These are phyloP conservation scores for Phthorimaea operculella DNA, from an alignment of 1,140 invertebrate genomes.

Conservation along the genomic window DNA sequence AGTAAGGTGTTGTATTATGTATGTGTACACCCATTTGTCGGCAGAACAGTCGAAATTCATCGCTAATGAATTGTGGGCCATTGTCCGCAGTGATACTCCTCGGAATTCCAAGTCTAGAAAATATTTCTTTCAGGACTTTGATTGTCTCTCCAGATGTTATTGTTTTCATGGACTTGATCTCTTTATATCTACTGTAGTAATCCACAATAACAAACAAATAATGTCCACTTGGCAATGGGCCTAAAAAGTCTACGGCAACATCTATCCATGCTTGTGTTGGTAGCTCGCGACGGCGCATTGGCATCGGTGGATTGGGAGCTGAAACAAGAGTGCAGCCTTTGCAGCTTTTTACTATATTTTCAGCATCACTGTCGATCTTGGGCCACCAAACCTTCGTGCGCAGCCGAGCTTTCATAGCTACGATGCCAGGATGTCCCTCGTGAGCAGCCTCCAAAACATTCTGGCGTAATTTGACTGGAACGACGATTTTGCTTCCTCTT, in stretches of 20 bases:
- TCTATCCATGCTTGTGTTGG: background rate
- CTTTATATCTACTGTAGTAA: background rate
- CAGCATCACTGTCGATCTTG: background rate
- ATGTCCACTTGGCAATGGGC: background rate
- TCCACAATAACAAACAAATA: slow-evolving; percentile 3
- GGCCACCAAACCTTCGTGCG: slow-evolving; percentile 9
- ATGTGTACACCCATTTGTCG: no score
- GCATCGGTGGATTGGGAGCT: background rate
- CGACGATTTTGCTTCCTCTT: background rate
- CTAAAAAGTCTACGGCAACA: background rate
- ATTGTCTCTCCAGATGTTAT: no score
- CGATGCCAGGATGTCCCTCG: slow-evolving; percentile 1
- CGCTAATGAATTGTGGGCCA: no score
- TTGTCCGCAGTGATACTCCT: no score
- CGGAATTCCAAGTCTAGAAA: no score
- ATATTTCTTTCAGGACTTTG: no score
- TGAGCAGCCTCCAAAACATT: background rate
- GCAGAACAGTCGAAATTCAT: no score
- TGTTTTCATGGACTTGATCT: background rate
- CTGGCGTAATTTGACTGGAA: background rate
- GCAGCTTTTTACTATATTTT: slow-evolving; percentile 7
- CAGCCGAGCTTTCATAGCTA: slow-evolving; percentile 6
- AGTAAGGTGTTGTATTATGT: no score
- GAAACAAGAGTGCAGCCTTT: slow-evolving; percentile 5
- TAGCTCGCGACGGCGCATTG: background rate